These are phyloP conservation scores for Priapulus caudatus DNA, from an alignment of 2,888 invertebrate species.

Conservation along the genomic window DNA sequence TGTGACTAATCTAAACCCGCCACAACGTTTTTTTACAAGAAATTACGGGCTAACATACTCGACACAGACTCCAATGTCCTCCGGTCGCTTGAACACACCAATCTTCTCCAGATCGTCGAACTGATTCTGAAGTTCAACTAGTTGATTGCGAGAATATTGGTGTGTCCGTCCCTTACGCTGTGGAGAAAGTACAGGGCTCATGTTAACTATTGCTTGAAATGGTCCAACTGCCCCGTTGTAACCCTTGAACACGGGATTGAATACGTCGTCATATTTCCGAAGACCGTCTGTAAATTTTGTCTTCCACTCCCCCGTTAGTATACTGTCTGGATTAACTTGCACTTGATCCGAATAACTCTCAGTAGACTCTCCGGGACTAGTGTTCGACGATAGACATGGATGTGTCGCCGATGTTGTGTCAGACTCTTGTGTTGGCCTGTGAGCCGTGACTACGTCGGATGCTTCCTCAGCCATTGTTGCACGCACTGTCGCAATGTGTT, in stretches of 20 bases:
- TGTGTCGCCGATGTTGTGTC: too few species aligned
- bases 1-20: too few species aligned
- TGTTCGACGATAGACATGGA: too few species aligned
- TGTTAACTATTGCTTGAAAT: slow-evolving; percentile 22
- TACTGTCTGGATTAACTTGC: too few species aligned
- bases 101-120: slow-evolving; percentile 22
- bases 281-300: too few species aligned
- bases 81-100: slow-evolving; percentile 19
- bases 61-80: slow-evolving; percentile 16
- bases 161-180: slow-evolving; percentile 22
- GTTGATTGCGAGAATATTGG: slow-evolving; percentile 19
- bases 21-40: slow-evolving; percentile 21
- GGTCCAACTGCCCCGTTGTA: slow-evolving; percentile 20
- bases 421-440: too few species aligned
- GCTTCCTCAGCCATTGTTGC: too few species aligned
- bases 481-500: too few species aligned
- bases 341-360: too few species aligned
- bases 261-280: slow-evolving; percentile 19
- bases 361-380: too few species aligned
- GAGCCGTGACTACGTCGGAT: too few species aligned
- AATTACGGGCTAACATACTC: slow-evolving; percentile 25
- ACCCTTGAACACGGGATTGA: slow-evolving; percentile 16
- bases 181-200: slow-evolving; percentile 23
- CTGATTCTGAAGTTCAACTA: slow-evolving; percentile 19
- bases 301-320: too few species aligned